Evolutionary conservation across 2,797 vertebrate species (phyloP), one percentile per base, ranked within the genome.

Genomic region (Meriones psammophilus): DNA sequence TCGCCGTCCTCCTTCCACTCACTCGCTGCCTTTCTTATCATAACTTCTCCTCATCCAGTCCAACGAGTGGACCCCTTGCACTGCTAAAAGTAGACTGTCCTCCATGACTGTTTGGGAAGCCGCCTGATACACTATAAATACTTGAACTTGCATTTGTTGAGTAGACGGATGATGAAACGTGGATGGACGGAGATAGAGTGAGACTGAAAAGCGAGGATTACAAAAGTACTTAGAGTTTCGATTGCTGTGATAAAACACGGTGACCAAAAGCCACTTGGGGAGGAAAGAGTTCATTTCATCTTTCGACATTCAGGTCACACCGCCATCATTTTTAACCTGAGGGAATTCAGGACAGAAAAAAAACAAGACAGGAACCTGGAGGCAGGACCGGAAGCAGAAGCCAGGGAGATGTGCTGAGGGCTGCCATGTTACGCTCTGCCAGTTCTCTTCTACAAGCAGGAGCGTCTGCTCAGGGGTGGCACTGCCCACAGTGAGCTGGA

Each of bases 121-220:
- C 42, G 2, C 15, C 46, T 78, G 3, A 5, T 22, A 64, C 28
- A 68, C 30, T 50, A 58, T 1, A 64, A 30, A 77, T 28, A 62
- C 46, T 81, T 76, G 56, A 76, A 85, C 30, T 89, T 58, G 33
- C 89, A 83, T 56, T 88, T 88, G 30, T 28, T 64, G 42, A 93
- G 24, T 80, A 71, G 60, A 64, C 1, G 2, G 10, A 64, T 66
- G 24, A 50, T 64, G 24, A 74, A 91, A 79, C 56, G 56, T 33
- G 26, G 10, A 68, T 8, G 8, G 2, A 7, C n/a, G 5, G 28
- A 71, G 28, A 84, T 17, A 73, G 50, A 56, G 24, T 56, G 13
- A 69, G 58, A 87, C 15, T 86, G 73, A 85, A 74, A 22, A 39
- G n/a, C 91, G 50, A 86, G 22, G 5, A 39, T 60, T 30, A 58